Evolutionary conservation across 2,113 vertebrate genomes (phyloP).

Genomic region (Tylochromis polylepis): DNA sequence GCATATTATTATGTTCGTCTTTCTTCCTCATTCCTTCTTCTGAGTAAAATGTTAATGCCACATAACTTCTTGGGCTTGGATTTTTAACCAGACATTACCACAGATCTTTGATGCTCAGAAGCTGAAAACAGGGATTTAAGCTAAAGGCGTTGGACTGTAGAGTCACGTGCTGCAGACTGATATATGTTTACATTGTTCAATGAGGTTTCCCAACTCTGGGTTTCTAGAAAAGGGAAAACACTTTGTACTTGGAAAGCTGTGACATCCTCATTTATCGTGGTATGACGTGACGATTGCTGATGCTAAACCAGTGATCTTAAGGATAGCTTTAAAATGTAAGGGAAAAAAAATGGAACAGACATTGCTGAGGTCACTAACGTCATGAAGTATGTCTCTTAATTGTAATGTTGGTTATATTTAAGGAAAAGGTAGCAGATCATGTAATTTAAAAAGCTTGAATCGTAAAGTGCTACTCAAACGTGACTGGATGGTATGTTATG

Average conservation of each 20-base stretch:
- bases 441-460: neutral
- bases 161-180: neutral
- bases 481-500: neutral
- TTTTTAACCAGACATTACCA: neutral
- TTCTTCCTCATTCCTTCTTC: neutral
- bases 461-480: neutral
- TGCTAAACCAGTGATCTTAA: neutral
- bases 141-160: neutral
- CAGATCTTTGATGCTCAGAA: neutral
- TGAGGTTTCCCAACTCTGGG: neutral
- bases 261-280: neutral
- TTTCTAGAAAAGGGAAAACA: neutral
- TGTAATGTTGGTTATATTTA: neutral
- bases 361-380: neutral
- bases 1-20: neutral
- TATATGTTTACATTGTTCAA: slow-evolving; percentile 20
- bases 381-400: neutral
- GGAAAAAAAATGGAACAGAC: neutral
- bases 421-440: neutral
- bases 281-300: neutral
- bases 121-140: neutral
- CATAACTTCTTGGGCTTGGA: neutral
- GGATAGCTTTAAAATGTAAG: neutral
- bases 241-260: neutral
- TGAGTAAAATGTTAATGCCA: neutral